These are phyloP conservation scores for Brachyrhaphis roseni DNA, from an alignment of 2,797 vertebrate species.

Conservation along the genomic window DNA sequence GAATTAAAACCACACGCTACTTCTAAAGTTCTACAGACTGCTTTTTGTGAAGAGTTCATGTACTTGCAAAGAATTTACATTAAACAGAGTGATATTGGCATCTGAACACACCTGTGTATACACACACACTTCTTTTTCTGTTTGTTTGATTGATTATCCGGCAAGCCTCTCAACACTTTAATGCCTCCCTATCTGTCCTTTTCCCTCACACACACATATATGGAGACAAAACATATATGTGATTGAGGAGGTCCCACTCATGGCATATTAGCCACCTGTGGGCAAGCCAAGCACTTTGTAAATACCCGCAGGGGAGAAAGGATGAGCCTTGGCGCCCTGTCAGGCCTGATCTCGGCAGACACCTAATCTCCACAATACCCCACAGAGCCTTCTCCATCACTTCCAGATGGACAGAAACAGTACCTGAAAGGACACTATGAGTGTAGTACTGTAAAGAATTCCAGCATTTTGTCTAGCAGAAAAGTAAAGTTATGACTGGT, in stretches of 20 bases:
- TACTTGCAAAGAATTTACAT: slow-evolving; percentile 34
- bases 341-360: slow-evolving; percentile 70
- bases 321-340: slow-evolving; percentile 68
- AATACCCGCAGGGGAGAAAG: slow-evolving; percentile 66
- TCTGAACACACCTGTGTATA: slow-evolving; percentile 52
- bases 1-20: slow-evolving; percentile 17
- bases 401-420: slow-evolving; percentile 53
- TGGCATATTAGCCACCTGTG: slow-evolving; percentile 77
- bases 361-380: slow-evolving; percentile 74
- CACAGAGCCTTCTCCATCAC: slow-evolving; percentile 56
- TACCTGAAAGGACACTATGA: slow-evolving; percentile 39
- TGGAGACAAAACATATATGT: slow-evolving; percentile 49
- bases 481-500: neutral
- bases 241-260: slow-evolving; percentile 54
- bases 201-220: slow-evolving; percentile 16
- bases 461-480: slow-evolving; percentile 19
- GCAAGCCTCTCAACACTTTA: slow-evolving; percentile 49
- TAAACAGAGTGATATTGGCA: slow-evolving; percentile 30
- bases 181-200: slow-evolving; percentile 44
- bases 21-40: slow-evolving; percentile 7
- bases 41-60: slow-evolving; percentile 9
- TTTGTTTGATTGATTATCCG: slow-evolving; percentile 72
- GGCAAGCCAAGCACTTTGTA: slow-evolving; percentile 71
- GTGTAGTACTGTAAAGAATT: slow-evolving; percentile 18
- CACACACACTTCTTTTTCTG: slow-evolving; percentile 51